Percentiles rank a stretch among this genome's conserved stretches.
These are phyloP conservation scores for Limenitis camilla DNA, from an alignment of 2,888 invertebrate genomes.

Conservation along the genomic window DNA sequence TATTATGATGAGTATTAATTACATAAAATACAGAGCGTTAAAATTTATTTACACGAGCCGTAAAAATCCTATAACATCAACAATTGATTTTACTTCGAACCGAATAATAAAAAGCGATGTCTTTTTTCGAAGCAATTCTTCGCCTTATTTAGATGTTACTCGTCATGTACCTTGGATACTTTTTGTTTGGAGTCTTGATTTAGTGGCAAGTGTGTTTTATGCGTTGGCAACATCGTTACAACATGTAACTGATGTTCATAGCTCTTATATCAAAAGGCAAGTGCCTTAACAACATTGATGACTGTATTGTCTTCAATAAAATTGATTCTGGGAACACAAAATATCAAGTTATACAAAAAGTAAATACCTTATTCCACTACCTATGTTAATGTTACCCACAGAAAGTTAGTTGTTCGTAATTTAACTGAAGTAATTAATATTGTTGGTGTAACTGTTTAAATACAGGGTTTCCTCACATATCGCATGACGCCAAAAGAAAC, in stretches of 20 bases:
- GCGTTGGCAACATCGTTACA: constrained; percentile 25
- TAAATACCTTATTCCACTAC: too few species aligned
- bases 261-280: constrained; percentile 4
- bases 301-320: constrained; percentile 14
- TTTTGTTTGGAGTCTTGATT: constrained; percentile 31
- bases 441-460: neutral
- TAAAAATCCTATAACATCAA: too few species aligned
- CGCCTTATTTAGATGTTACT: constrained; percentile 29
- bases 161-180: constrained; percentile 21
- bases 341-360: too few species aligned
- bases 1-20: too few species aligned
- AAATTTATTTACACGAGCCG: too few species aligned
- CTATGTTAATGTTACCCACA: too few species aligned
- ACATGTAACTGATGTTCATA: constrained; percentile 23
- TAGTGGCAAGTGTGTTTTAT: constrained; percentile 30
- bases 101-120: too few species aligned
- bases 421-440: too few species aligned
- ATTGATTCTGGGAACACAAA: neutral
- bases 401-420: too few species aligned
- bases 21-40: too few species aligned
- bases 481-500: constrained; percentile 37
- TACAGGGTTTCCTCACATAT: constrained; percentile 11
- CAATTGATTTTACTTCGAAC: too few species aligned
- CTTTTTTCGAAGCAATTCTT: too few species aligned
- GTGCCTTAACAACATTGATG: constrained; percentile 10